Percentiles rank a stretch among this genome's conserved stretches.
phyloP scores from a whole-genome alignment of 2,797 vertebrate genomes.

The Cuniculus paca region DNA sequence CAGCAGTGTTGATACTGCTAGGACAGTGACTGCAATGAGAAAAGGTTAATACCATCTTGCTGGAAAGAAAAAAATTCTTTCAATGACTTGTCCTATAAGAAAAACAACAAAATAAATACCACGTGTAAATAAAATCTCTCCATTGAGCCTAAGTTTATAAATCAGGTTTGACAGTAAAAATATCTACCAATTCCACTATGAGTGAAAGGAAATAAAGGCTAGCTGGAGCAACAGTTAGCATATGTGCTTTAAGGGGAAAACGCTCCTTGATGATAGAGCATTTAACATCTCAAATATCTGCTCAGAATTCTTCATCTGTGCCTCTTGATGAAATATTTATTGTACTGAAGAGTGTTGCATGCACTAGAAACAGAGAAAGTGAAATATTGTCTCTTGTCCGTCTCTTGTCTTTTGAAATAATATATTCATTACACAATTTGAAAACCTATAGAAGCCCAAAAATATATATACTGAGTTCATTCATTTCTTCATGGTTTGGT shows the following conservation, averaged over 20 bases:
- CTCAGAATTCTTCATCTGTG: constrained; percentile 52
- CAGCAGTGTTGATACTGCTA: neutral
- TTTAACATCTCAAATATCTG: constrained; percentile 61
- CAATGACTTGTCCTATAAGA: neutral
- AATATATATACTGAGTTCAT: neutral
- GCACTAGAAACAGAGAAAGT: neutral
- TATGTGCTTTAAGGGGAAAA: neutral
- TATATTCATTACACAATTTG: neutral
- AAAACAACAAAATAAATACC: constrained; percentile 49
- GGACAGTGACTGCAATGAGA: neutral
- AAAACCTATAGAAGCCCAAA: neutral
- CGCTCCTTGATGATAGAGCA: neutral
- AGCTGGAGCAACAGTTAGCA: constrained; percentile 67
- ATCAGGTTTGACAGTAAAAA: constrained; percentile 25
- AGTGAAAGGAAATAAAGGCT: constrained; percentile 40
- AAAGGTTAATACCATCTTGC: constrained; percentile 45
- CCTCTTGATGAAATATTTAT: constrained; percentile 31
- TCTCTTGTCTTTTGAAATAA: neutral
- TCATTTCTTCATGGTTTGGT: neutral
- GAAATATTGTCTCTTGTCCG: neutral
- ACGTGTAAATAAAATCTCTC: constrained; percentile 62
- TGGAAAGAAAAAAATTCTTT: constrained; percentile 32
- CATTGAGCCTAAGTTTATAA: constrained; percentile 43
- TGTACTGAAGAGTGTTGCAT: neutral
- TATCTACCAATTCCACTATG: neutral